Percentiles rank a stretch among this genome's conserved stretches.
phyloP scores from a whole-genome alignment of 92 coral and sea anemone species.

The Phenganax subtilis region DNA sequence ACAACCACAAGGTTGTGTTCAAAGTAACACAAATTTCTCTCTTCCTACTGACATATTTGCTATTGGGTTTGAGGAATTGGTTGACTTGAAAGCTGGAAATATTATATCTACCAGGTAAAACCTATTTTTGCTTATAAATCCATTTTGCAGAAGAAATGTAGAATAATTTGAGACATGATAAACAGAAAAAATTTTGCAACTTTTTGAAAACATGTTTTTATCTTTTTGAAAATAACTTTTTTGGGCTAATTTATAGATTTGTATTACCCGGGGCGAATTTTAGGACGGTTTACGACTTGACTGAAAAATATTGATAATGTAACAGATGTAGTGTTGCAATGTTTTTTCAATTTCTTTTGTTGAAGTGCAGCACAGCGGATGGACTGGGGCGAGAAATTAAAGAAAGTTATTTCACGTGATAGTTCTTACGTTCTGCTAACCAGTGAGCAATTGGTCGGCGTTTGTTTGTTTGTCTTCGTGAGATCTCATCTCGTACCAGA shows the following conservation, averaged over 20 bases:
- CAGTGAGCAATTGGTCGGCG: slow-evolving; percentile 96
- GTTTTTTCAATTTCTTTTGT: slow-evolving; percentile 5
- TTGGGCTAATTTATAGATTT: no score
- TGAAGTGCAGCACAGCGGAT: slow-evolving; percentile 83
- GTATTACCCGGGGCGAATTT: no score
- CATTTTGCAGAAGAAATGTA: no score
- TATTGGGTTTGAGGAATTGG: slow-evolving; percentile 97
- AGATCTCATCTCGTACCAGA: slow-evolving; percentile 86
- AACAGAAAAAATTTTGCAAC: no score
- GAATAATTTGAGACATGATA: no score
- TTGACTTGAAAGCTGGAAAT: slow-evolving; percentile 95
- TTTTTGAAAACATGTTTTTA: no score
- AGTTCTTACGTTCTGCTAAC: slow-evolving; percentile 86
- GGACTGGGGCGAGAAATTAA: slow-evolving; percentile 98
- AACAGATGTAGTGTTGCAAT: not conserved
- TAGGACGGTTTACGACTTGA: no score
- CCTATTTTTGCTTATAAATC: not conserved
- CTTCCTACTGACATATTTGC: slow-evolving; percentile 90
- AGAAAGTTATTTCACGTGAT: slow-evolving; percentile 97
- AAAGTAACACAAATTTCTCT: slow-evolving; percentile 55
- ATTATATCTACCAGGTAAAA: slow-evolving; percentile 86
- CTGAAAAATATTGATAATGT: not conserved
- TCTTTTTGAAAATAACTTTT: no score
- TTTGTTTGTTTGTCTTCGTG: slow-evolving; percentile 81
- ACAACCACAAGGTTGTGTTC: slow-evolving; percentile 77